phyloP scores from a whole-genome alignment of 2,888 invertebrate genomes.

The Halictus ligatus region DNA sequence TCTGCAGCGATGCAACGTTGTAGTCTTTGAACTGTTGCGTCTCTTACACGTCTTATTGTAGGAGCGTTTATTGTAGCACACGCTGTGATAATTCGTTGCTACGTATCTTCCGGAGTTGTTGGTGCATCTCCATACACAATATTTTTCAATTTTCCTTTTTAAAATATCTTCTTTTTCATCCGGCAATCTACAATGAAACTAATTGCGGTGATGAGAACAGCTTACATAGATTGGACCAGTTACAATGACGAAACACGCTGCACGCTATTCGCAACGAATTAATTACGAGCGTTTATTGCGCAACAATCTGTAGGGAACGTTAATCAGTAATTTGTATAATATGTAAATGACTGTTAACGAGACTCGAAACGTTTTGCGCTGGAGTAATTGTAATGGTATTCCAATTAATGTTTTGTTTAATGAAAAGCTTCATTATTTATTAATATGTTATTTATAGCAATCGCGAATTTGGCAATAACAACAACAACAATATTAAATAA shows the following conservation, averaged over 20 bases:
- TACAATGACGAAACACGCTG: background rate
- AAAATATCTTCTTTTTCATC: too few species aligned
- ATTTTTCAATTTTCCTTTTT: too few species aligned
- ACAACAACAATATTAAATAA: background rate
- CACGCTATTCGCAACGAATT: background rate
- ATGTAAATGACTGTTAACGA: background rate
- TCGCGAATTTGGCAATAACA: background rate
- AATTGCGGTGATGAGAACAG: background rate
- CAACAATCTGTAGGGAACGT: background rate
- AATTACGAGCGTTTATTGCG: background rate
- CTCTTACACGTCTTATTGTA: too few species aligned
- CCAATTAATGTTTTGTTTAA: background rate
- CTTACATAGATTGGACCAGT: background rate
- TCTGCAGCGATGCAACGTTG: too few species aligned
- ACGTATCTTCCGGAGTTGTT: too few species aligned
- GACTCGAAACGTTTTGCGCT: background rate
- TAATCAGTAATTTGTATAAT: background rate
- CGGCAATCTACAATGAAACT: background rate
- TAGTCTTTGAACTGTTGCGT: too few species aligned
- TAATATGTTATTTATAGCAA: background rate
- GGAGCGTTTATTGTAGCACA: too few species aligned
- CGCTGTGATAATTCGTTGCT: too few species aligned
- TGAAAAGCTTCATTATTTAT: background rate
- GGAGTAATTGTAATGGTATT: background rate
- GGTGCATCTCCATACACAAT: too few species aligned